Base-by-base conservation (phyloP, 2,888 invertebrate genomes). In the Pseudanteris insignis region DNA sequence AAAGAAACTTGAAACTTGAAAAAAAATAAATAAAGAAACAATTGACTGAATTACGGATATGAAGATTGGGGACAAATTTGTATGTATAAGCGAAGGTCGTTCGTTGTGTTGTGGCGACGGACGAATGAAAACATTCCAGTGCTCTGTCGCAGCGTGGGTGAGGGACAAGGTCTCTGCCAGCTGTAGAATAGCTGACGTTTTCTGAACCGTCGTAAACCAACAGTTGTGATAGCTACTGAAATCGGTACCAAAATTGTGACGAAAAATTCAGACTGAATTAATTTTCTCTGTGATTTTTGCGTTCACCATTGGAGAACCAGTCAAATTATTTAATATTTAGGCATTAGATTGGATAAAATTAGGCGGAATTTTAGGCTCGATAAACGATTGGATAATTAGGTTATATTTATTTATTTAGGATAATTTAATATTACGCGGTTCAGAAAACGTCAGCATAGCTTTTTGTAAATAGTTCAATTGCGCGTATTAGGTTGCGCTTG, bases 1-100 rank as follows among this genome's bases (percentile, higher is more conserved):
- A 75, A 75, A 75, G 75, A 75, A 70, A 66, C 62, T 50, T 57
- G 63, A 64, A 67, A 67, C 51, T 63, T 64, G 67, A 65, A 67
- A 60, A 65, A 38, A 65, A 59, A n/a, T n/a, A n/a, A n/a, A n/a
- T n/a, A n/a, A n/a, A n/a, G n/a, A n/a, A n/a, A n/a, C n/a, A n/a
- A n/a, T 70, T 57, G 72, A 72, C 71, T 72, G 72, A 71, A 63
- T n/a, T n/a, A n/a, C n/a, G n/a, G n/a, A n/a, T n/a, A n/a, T n/a
- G n/a, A n/a, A n/a, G n/a, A n/a, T n/a, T n/a, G n/a, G n/a, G n/a
- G n/a, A n/a, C n/a, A n/a, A n/a, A n/a, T n/a, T n/a, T n/a, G n/a
- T 44, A 28, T 29, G 7, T 9, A 9, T 48, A 43, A 51, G 50
- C 21, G 15, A 50, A 28, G 48, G 51, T 21, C 14, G 51, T 33